phyloP scores from a whole-genome alignment of 2,113 vertebrate species.

The Chloroceryle aenea region DNA sequence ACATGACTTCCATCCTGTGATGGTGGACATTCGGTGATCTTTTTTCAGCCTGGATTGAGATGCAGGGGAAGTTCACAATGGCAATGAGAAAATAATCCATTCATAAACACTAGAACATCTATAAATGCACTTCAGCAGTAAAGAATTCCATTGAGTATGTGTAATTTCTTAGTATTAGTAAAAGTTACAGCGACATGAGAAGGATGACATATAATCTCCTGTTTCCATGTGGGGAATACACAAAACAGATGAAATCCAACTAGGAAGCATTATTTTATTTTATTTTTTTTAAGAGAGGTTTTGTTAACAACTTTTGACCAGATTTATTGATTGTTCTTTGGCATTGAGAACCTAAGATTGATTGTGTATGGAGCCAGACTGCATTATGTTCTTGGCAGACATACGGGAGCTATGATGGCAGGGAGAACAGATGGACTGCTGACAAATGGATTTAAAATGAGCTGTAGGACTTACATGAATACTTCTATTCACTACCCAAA shows the following conservation, averaged over 20 bases:
- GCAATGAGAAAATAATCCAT: neutral
- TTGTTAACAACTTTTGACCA: neutral
- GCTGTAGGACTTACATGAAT: neutral
- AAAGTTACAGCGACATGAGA: neutral
- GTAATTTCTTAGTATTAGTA: neutral
- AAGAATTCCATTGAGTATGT: neutral
- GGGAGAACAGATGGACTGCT: neutral
- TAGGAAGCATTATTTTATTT: neutral
- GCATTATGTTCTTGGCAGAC: constrained; percentile 1
- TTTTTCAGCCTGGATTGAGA: neutral
- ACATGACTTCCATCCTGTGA: neutral
- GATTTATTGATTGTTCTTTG: neutral
- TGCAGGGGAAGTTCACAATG: neutral
- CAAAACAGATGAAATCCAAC: neutral
- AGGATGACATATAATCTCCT: neutral
- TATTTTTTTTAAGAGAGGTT: neutral
- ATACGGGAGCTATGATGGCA: neutral
- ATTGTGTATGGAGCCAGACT: neutral
- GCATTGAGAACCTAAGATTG: neutral
- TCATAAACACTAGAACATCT: neutral
- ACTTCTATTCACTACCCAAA: neutral
- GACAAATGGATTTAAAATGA: neutral
- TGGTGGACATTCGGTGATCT: accelerated
- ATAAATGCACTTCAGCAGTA: neutral
- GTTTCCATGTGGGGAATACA: neutral